These are phyloP conservation scores for Pangasius krempfi DNA, from an alignment of 2,797 vertebrate genomes.

Conservation along the genomic window DNA sequence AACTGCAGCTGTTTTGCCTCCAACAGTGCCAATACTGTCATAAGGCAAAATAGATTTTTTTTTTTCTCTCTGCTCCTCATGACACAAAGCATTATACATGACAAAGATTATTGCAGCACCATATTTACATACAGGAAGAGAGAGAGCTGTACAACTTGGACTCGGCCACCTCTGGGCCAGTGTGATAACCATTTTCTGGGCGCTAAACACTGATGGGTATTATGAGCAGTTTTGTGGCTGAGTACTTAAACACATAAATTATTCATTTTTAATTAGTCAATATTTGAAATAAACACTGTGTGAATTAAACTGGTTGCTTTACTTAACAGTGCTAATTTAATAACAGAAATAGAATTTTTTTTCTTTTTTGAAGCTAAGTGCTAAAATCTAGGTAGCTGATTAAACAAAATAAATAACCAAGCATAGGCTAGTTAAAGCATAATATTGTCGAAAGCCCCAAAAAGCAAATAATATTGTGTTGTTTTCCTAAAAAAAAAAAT, in stretches of 20 bases:
- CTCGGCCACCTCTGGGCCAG: neutral
- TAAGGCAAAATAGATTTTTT: conserved; percentile 23
- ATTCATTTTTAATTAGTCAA: too few relatives aligned
- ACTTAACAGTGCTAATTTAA: neutral
- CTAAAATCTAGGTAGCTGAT: neutral
- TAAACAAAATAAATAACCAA: neutral
- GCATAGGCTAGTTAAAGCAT: neutral
- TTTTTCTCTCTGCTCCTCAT: neutral
- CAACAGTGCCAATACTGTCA: neutral
- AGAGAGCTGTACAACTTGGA: neutral
- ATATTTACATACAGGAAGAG: neutral
- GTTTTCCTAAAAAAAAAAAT: too few relatives aligned
- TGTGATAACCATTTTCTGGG: neutral
- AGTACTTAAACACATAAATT: neutral
- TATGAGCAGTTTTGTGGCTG: too few relatives aligned
- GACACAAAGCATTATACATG: conserved; percentile 24
- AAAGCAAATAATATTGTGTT: too few relatives aligned
- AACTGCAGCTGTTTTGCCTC: conserved; percentile 27
- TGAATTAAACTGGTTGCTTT: too few relatives aligned
- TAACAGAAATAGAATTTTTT: too few relatives aligned
- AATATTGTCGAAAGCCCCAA: neutral
- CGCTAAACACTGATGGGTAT: neutral
- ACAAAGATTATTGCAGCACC: conserved; percentile 9
- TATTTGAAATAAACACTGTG: neutral
- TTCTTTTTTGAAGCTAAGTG: neutral